Conservation (phyloP, 2,888 invertebrate genomes). For the Ernsta delagoae region DNA sequence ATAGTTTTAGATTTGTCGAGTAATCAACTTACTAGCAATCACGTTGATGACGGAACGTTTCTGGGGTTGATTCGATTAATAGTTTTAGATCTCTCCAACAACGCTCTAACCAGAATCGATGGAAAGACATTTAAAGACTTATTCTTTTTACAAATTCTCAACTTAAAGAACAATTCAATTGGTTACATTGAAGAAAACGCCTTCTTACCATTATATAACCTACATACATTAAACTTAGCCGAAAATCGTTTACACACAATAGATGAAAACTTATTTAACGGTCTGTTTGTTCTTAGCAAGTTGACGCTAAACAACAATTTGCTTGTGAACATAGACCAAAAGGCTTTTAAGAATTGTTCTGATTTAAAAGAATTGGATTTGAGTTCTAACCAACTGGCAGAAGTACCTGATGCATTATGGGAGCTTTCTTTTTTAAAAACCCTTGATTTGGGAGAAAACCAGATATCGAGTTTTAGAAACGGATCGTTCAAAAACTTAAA, state of each 20-base stretch:
- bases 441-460: slow-evolving; percentile 96
- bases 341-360: slow-evolving; percentile 94
- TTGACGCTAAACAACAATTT: slow-evolving; percentile 94
- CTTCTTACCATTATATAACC: slow-evolving; percentile 93
- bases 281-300: slow-evolving; percentile 92
- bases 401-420: slow-evolving; percentile 93
- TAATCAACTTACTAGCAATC: slow-evolving; percentile 93
- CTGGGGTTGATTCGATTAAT: slow-evolving; percentile 93
- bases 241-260: slow-evolving; percentile 94
- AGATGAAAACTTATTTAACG: slow-evolving; percentile 92
- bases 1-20: slow-evolving; percentile 93
- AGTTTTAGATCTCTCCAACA: slow-evolving; percentile 93
- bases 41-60: slow-evolving; percentile 94
- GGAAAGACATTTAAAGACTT: slow-evolving; percentile 94
- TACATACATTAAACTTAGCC: slow-evolving; percentile 95
- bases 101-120: slow-evolving; percentile 93
- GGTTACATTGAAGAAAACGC: slow-evolving; percentile 95
- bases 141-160: slow-evolving; percentile 93
- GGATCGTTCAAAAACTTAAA: slow-evolving; percentile 94
- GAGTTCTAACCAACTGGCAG: slow-evolving; percentile 92
- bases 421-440: slow-evolving; percentile 93
- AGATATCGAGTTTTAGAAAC: slow-evolving; percentile 92
- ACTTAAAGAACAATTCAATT: slow-evolving; percentile 94
- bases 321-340: slow-evolving; percentile 90
- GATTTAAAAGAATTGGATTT: slow-evolving; percentile 95